Percentiles rank a stretch among this genome's conserved stretches.
These are phyloP conservation scores for Acleris literana DNA, from an alignment of 2,888 invertebrate genomes.

Conservation along the genomic window DNA sequence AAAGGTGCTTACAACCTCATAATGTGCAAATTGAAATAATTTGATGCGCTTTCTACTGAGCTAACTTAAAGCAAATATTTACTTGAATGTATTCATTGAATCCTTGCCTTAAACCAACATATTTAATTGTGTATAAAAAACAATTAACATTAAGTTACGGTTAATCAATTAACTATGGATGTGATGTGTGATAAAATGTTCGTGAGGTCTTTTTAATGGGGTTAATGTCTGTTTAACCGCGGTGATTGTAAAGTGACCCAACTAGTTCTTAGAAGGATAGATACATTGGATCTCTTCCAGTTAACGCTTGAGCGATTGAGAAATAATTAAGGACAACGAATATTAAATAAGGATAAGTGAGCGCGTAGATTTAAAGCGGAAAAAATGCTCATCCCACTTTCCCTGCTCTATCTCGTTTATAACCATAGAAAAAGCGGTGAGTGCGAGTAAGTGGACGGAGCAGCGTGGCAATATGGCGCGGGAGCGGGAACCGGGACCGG, in stretches of 20 bases:
- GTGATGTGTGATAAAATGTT: neutral
- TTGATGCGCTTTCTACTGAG: slow-evolving; percentile 25
- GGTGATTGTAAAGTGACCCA: too few relatives aligned
- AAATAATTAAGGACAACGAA: too few relatives aligned
- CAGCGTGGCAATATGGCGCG: slow-evolving; percentile 38
- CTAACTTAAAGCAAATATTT: slow-evolving; percentile 23
- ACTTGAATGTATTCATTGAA: slow-evolving; percentile 12
- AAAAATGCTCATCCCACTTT: slow-evolving; percentile 12
- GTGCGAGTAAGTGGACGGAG: slow-evolving; percentile 11
- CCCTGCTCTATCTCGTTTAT: slow-evolving; percentile 10
- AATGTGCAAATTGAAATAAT: slow-evolving; percentile 35
- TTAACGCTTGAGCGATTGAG: too few relatives aligned
- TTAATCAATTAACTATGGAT: neutral
- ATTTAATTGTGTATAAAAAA: neutral
- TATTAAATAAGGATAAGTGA: too few relatives aligned
- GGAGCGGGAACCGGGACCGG: slow-evolving; percentile 49
- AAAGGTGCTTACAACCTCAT: slow-evolving; percentile 27
- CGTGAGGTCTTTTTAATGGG: too few relatives aligned
- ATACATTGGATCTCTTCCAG: too few relatives aligned
- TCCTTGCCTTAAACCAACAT: neutral
- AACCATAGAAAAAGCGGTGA: slow-evolving; percentile 6
- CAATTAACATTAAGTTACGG: too few relatives aligned
- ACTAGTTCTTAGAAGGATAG: too few relatives aligned
- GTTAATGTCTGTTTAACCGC: too few relatives aligned
- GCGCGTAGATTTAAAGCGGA: neutral